A percentile compares a stretch with the other conserved stretches of the same genome.
phyloP scores from a whole-genome alignment of 1,140 invertebrate genomes.

The Bombus waltoni region DNA sequence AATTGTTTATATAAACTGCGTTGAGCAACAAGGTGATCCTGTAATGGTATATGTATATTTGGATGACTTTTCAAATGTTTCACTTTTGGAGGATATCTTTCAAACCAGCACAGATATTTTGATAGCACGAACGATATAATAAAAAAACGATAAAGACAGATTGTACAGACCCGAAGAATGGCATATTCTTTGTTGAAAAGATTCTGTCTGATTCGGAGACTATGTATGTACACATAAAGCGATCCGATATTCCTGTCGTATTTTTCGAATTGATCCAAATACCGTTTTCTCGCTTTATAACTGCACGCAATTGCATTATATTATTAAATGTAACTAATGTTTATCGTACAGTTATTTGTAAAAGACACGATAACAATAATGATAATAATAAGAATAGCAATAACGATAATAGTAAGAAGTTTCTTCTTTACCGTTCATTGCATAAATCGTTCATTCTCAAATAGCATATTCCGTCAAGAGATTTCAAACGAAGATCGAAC shows the following conservation, averaged over 20 bases:
- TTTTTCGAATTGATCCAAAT: conserved; percentile 44
- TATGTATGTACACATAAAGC: conserved; percentile 58
- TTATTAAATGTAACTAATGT: background rate
- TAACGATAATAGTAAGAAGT: background rate
- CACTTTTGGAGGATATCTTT: background rate
- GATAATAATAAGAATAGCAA: background rate
- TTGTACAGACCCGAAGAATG: conserved; percentile 52
- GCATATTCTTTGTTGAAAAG: conserved; percentile 45
- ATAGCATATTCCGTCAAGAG: background rate
- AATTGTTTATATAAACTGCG: conserved; percentile 61
- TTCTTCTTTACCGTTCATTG: background rate
- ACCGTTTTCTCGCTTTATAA: conserved; percentile 41
- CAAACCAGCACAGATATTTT: background rate
- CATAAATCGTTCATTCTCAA: background rate
- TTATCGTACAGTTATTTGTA: background rate
- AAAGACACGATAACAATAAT: background rate
- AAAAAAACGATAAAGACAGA: background rate
- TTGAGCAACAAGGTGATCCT: conserved; percentile 67
- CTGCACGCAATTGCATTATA: background rate
- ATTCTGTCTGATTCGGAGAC: conserved; percentile 54
- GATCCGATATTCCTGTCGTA: conserved; percentile 68
- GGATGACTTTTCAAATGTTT: background rate
- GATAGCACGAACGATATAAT: background rate
- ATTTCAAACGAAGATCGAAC: background rate
- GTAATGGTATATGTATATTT: background rate